A percentile compares a stretch with the other conserved stretches of the same genome.
Conservation (phyloP, 2,888 invertebrate genomes). For the Stegophylla sp. region DNA sequence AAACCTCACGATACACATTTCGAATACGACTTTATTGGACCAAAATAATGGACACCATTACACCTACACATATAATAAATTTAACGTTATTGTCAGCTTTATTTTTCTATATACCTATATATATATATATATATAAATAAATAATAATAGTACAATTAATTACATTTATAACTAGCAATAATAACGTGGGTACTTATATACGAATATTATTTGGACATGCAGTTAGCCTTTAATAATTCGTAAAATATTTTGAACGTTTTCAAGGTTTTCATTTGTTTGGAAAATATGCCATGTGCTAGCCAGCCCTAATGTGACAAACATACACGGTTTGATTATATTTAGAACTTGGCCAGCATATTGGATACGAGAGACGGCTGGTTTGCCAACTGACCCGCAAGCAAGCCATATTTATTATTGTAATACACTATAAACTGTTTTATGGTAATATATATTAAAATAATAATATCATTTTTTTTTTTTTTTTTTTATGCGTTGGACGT, state of each 20-base stretch:
- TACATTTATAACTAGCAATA: no score
- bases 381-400: slow-evolving; percentile 57
- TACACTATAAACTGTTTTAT: slow-evolving; percentile 37
- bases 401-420: slow-evolving; percentile 45
- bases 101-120: no score
- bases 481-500: background rate
- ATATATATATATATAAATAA: no score
- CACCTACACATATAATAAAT: no score
- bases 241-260: slow-evolving; percentile 22
- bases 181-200: no score
- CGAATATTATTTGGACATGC: no score
- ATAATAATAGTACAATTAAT: no score
- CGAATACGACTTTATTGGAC: no score
- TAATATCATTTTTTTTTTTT: slow-evolving; percentile 11
- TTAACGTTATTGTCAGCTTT: no score
- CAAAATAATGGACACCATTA: no score
- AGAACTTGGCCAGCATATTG: slow-evolving; percentile 50
- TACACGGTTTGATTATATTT: slow-evolving; percentile 48
- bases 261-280: slow-evolving; percentile 41
- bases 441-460: slow-evolving; percentile 17
- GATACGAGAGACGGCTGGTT: slow-evolving; percentile 39
- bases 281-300: slow-evolving; percentile 46
- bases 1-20: background rate
- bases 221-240: no score
- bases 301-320: slow-evolving; percentile 54